Percentiles rank a stretch among this genome's conserved stretches.
Evolutionary conservation across 2,888 invertebrate species (phyloP).

Genomic region (Oxystoma pomonae): DNA sequence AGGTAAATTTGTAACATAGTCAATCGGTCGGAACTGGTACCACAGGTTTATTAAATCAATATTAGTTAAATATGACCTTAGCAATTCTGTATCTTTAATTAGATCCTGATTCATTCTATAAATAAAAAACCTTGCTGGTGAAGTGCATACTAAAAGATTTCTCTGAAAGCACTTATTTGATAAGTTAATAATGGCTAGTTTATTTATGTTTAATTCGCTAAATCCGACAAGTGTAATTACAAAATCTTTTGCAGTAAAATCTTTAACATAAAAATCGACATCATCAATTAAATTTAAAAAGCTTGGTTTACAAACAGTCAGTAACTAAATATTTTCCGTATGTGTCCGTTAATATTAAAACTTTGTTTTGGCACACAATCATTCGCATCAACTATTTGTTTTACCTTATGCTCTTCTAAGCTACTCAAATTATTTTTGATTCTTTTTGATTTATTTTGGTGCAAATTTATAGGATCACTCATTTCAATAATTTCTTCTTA

Average conservation of each 20-base stretch:
- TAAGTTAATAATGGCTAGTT: background rate
- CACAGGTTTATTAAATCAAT: background rate
- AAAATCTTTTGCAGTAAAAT: background rate
- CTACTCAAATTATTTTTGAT: background rate
- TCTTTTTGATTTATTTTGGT: background rate
- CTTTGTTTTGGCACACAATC: background rate
- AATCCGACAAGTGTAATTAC: background rate
- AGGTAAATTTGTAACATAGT: background rate
- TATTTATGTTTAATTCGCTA: background rate
- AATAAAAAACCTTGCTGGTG: background rate
- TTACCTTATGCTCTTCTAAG: background rate
- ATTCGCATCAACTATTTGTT: background rate
- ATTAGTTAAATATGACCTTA: background rate
- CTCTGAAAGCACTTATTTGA: background rate
- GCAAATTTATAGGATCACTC: no score
- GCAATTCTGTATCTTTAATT: background rate
- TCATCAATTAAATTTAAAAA: background rate
- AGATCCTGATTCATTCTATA: background rate
- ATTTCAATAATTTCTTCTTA: background rate
- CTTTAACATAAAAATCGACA: background rate
- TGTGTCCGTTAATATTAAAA: background rate
- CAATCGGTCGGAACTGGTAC: background rate
- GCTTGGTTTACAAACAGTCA: background rate
- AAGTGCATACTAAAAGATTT: background rate
- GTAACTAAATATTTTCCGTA: background rate